phyloP scores from a whole-genome alignment of 2,113 vertebrate species.

The Shinisaurus crocodilurus region DNA sequence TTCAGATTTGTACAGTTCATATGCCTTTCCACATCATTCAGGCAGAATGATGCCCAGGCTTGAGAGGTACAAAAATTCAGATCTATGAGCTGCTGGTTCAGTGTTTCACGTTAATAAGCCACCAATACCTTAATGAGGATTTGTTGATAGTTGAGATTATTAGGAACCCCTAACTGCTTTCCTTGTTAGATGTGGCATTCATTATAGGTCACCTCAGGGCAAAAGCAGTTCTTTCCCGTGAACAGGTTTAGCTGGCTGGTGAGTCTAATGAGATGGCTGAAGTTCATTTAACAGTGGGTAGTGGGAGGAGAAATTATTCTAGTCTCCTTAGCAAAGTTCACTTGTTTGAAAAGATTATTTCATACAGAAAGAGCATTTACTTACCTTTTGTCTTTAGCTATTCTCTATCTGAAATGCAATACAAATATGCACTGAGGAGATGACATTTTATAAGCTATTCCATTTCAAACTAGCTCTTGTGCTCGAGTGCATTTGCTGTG shows the following conservation, averaged over 20 bases:
- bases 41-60: conserved; percentile 38
- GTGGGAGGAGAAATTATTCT: neutral
- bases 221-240: neutral
- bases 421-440: conserved; percentile 24
- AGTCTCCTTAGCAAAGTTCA: conserved; percentile 10
- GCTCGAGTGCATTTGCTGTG: neutral
- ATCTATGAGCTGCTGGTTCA: conserved; percentile 24
- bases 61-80: neutral
- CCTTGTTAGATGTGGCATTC: conserved; percentile 30
- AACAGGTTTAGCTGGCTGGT: conserved; percentile 22
- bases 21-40: neutral
- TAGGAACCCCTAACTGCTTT: conserved; percentile 34
- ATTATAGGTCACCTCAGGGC: neutral
- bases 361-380: conserved; percentile 16
- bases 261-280: conserved; percentile 2
- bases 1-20: neutral
- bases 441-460: conserved; percentile 56
- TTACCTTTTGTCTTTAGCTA: conserved; percentile 29
- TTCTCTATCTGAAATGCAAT: conserved; percentile 27
- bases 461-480: conserved; percentile 45
- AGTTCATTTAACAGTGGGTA: neutral
- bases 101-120: conserved; percentile 38
- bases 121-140: conserved; percentile 29
- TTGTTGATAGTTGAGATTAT: conserved; percentile 47
- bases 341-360: neutral